Base-by-base conservation (phyloP, 2,113 vertebrate genomes). In the Falco punctatus region DNA sequence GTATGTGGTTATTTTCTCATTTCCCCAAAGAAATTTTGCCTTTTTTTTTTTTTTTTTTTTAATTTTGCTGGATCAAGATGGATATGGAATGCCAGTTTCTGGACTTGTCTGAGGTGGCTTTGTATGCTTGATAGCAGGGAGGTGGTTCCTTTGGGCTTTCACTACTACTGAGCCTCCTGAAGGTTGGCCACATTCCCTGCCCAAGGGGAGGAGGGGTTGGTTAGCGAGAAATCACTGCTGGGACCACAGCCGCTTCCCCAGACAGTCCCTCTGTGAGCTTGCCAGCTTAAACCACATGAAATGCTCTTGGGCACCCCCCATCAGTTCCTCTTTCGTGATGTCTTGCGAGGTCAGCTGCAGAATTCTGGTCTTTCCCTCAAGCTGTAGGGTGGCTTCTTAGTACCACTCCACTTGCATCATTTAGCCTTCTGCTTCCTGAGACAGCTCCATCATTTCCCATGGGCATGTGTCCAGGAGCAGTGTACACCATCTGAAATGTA, bases 391-490 rank as follows among this genome's bases (percentile, higher is more conserved):
- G 61, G 6, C 7, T 62, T 58, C 59, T 40, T 58, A 46, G 18
- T 20, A 10, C 55, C 32, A 4, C 72, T 77, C 42, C 11, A 19
- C 49, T 57, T 67, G 16, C 24, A 58, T 27, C 15, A 17, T 51
- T 85, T 58, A 32, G 15, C 57, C 44, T 35, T 62, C 48, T 73
- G 51, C 62, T 61, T 58, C 26, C 57, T 44, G 65, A 40, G 48
- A 3, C 58, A 81, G 70, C 62, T 73, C 32, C 28, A 14, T 38
- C 51, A 19, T 38, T 86, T 80, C 71, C 35, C 38, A 7, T 6
- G 13, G 75, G 38, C 2, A 0, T 8, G 9, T 82, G 78, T 61
- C 64, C 0, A 0, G 49, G 32, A 74, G 57, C 48, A 11, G 32
- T 8, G 1, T 40, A 7, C n/a, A 7, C 33, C 0, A 0, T 35